Conservation (phyloP, 2,113 vertebrate species). For the Rhynchopsitta pachyrhyncha region DNA sequence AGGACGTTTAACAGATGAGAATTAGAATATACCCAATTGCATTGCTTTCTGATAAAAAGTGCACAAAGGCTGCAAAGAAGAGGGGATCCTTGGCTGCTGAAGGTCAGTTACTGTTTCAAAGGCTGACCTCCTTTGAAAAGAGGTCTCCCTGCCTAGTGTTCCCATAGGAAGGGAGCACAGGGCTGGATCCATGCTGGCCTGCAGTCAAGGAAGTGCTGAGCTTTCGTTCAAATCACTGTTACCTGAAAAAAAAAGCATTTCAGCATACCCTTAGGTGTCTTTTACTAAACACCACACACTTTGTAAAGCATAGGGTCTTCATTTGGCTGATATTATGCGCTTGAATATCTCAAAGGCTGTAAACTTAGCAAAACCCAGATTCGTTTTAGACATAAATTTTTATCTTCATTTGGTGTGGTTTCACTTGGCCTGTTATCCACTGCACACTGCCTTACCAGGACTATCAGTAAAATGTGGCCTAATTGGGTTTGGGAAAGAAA, state of each 20-base stretch:
- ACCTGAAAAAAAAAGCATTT: background rate
- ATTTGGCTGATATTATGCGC: background rate
- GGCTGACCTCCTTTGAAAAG: slow-evolving; percentile 29
- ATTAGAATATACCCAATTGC: background rate
- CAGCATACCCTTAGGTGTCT: background rate
- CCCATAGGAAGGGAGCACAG: background rate
- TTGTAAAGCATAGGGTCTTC: background rate
- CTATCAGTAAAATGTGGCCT: background rate
- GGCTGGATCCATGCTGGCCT: background rate
- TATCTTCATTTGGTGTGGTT: background rate
- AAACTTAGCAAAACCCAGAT: background rate
- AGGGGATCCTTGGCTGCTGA: background rate
- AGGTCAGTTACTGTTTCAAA: slow-evolving; percentile 22
- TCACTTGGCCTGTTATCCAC: background rate
- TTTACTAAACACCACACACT: background rate
- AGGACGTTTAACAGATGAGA: slow-evolving; percentile 2
- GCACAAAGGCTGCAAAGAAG: background rate
- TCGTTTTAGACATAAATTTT: background rate
- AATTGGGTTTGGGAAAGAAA: background rate
- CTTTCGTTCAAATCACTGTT: background rate
- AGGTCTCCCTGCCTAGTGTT: background rate
- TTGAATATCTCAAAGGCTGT: background rate
- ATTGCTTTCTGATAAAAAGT: background rate
- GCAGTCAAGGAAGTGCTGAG: background rate
- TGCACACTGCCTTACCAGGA: background rate